Percentiles rank a stretch among this genome's conserved stretches.
phyloP scores from a whole-genome alignment of 2,797 vertebrate genomes.

The Coregonus suidteri region DNA sequence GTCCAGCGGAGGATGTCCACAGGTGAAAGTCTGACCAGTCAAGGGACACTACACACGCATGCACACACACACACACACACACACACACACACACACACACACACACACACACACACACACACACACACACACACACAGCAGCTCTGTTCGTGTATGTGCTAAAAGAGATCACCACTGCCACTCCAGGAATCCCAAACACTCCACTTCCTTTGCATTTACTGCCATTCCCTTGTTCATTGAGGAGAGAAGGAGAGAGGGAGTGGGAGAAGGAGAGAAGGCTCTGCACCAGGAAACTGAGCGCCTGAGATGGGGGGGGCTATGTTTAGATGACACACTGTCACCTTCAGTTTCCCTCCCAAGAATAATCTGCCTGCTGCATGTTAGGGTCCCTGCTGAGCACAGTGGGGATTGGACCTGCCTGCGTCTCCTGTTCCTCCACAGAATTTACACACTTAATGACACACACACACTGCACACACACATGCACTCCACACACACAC shows the following conservation, averaged over 20 bases:
- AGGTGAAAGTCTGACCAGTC: constrained; percentile 58
- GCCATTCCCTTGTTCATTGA: constrained; percentile 25
- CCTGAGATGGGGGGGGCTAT: constrained; percentile 38
- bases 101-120: no score
- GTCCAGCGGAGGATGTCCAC: constrained; percentile 45
- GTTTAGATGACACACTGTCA: constrained; percentile 54
- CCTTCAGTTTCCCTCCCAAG: constrained; percentile 44
- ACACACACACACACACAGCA: constrained; percentile 26
- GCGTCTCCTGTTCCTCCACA: neutral
- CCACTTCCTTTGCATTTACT: constrained; percentile 29
- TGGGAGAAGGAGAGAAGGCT: neutral
- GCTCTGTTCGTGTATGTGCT: constrained; percentile 44
- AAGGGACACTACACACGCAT: constrained; percentile 10
- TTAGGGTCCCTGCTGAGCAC: constrained; percentile 17
- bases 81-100: no score
- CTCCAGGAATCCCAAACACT: constrained; percentile 52
- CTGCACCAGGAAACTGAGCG: constrained; percentile 30
- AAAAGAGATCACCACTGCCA: constrained; percentile 44
- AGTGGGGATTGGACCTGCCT: constrained; percentile 11
- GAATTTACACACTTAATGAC: constrained; percentile 10
- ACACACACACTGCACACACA: constrained; percentile 8
- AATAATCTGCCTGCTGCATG: constrained; percentile 23
- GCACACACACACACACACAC: no score
- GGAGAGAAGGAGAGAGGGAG: constrained; percentile 12
- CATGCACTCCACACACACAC: constrained; percentile 1